Base-by-base conservation (phyloP, 2,888 invertebrate species). In the Thymelicus acteon region DNA sequence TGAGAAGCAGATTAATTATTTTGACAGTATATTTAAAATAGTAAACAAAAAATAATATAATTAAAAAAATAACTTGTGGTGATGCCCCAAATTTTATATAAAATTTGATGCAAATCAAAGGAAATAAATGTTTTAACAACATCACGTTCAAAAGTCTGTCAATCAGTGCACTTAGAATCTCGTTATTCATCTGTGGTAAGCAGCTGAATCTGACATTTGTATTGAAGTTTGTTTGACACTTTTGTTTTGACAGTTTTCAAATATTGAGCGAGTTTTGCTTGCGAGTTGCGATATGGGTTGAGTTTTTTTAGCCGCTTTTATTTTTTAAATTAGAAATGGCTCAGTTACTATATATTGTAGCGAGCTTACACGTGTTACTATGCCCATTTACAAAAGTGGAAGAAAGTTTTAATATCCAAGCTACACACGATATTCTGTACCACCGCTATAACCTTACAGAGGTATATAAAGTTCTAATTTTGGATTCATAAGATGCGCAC, bases 351-450 rank as follows among this genome's bases (percentile, higher is more conserved):
- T 95, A 96, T 85, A 90, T 97, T 77, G 95, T 97, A 79, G 97
- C 97, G 73, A 95, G 96, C 78, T 95, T 97, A 79, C 97, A 98
- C 88, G 92, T 99, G 72, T 87, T 98, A 75, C 95, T 97, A 80
- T 98, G 98, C 84, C 99, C 99, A 67, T 99, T 97, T 87, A 99
- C 99, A 6, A 99, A 99, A 96, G 99, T 99, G 65, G 99, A 99
- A 92, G 99, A 99, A 94, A 99, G 99, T 91, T 99, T 99, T 89
- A 99, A 99, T 93, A 94, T 99, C 72, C 99, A 99, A 94, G 99
- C 99, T 31, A 97, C 97, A 88, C 99, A 99, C 92, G 99, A 99
- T 92, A 95, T 99, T 82, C 94, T 99, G 62, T 98, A 98, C 91
- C 96, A 98, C 87, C 95, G 97, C 78, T 94, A 95, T 89, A 97